Percentiles rank a stretch among this genome's conserved stretches.
Conservation (phyloP, 1,140 invertebrate species). For the Caligus rogercresseyi region DNA sequence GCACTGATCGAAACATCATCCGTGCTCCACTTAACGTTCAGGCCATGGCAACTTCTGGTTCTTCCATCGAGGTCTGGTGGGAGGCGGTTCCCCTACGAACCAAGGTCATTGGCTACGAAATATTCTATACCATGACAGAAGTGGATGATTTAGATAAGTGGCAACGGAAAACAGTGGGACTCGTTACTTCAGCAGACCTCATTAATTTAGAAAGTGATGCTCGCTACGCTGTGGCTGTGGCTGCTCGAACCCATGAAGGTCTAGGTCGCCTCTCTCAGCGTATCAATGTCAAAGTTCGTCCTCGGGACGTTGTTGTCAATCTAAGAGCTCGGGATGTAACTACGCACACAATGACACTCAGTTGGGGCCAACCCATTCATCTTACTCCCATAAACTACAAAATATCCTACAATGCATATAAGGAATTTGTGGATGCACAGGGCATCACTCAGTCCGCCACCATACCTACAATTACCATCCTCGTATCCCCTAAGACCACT, state of each 20-base stretch:
- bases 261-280: conserved; percentile 39
- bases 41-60: conserved; percentile 76
- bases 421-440: conserved; percentile 83
- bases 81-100: conserved; percentile 67
- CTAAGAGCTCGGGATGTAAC: conserved; percentile 66
- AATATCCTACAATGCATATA: conserved; percentile 75
- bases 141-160: conserved; percentile 80
- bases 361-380: conserved; percentile 78
- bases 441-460: conserved; percentile 71
- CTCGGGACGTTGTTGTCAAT: conserved; percentile 72
- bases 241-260: conserved; percentile 50
- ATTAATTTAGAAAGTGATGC: conserved; percentile 74
- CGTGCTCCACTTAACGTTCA: conserved; percentile 72
- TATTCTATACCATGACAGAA: conserved; percentile 79
- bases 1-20: conserved; percentile 72
- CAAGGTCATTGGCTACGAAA: conserved; percentile 66
- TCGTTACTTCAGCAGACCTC: conserved; percentile 75
- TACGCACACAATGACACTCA: conserved; percentile 71
- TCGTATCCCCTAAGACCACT: conserved; percentile 46
- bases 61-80: conserved; percentile 85
- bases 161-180: conserved; percentile 59
- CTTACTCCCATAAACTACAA: conserved; percentile 74
- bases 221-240: conserved; percentile 79
- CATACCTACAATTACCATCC: conserved; percentile 50
- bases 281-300: conserved; percentile 65